phyloP scores from a whole-genome alignment of 1,140 invertebrate genomes.

The Chrysomallon squamiferum region DNA sequence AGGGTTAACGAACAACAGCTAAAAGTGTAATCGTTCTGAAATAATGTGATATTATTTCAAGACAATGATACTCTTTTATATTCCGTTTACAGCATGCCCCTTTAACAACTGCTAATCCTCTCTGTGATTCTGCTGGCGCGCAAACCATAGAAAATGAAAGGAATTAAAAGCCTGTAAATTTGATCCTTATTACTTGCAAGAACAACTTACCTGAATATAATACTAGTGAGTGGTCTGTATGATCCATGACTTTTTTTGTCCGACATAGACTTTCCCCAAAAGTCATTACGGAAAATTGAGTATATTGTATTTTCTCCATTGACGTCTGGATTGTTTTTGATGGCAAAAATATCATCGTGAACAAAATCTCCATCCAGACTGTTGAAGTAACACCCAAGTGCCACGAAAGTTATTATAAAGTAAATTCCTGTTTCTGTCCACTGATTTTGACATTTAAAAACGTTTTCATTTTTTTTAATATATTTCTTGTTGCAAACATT shows the following conservation, averaged over 20 bases:
- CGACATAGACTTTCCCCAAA: conserved; percentile 95
- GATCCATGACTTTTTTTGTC: conserved; percentile 89
- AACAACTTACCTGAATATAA: conserved; percentile 79
- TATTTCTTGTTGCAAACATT: background rate
- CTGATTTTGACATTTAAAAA: too few species aligned
- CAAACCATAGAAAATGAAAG: too few species aligned
- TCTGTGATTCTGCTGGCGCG: too few species aligned
- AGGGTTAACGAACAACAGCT: too few species aligned
- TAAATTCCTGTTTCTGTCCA: conserved; percentile 1
- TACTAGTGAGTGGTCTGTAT: conserved; percentile 88
- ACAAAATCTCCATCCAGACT: conserved; percentile 88
- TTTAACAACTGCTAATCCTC: too few species aligned
- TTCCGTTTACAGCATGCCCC: too few species aligned
- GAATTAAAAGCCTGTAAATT: too few species aligned
- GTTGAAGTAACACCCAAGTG: conserved; percentile 74
- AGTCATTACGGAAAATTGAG: conserved; percentile 92
- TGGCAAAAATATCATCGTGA: conserved; percentile 95
- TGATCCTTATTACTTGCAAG: background rate
- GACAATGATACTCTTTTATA: too few species aligned
- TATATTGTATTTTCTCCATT: conserved; percentile 82
- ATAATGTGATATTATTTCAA: too few species aligned
- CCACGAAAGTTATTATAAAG: conserved; percentile 18
- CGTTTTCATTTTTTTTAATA: background rate
- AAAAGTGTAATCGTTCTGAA: too few species aligned
- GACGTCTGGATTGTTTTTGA: conserved; percentile 91